Conservation (phyloP, 2,797 vertebrate species). For the Botia almorhae region DNA sequence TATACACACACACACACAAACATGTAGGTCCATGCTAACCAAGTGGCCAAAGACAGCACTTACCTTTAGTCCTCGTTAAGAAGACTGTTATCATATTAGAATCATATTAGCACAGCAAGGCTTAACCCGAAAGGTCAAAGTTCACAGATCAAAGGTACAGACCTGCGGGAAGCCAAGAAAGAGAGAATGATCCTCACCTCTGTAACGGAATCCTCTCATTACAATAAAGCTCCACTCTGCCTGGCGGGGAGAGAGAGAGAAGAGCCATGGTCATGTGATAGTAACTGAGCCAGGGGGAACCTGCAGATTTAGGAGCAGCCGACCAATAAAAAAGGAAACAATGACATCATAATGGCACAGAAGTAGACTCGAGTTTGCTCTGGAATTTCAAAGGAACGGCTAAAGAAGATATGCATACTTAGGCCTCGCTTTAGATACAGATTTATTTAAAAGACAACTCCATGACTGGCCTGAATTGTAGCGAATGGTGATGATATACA, state of each 20-base stretch:
- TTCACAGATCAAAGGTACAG: slow-evolving; percentile 80
- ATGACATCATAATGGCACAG: slow-evolving; percentile 49
- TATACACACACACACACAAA: slow-evolving; percentile 59
- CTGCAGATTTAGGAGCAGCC: slow-evolving; percentile 69
- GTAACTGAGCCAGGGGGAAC: slow-evolving; percentile 66
- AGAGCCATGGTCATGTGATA: slow-evolving; percentile 75
- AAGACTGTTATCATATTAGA: slow-evolving; percentile 80
- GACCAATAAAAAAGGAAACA: slow-evolving; percentile 51
- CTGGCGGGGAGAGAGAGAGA: slow-evolving; percentile 70
- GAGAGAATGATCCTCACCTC: slow-evolving; percentile 80
- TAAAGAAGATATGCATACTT: background rate
- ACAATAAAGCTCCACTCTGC: slow-evolving; percentile 81
- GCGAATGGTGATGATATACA: too few species aligned
- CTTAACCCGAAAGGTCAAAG: slow-evolving; percentile 79
- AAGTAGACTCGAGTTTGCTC: slow-evolving; percentile 14
- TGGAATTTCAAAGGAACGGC: slow-evolving; percentile 34
- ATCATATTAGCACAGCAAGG: slow-evolving; percentile 79
- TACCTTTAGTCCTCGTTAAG: slow-evolving; percentile 77
- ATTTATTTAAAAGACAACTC: background rate
- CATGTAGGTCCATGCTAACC: slow-evolving; percentile 62
- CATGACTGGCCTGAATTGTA: background rate
- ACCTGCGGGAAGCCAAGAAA: slow-evolving; percentile 75
- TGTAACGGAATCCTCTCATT: slow-evolving; percentile 83
- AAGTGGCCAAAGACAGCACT: slow-evolving; percentile 63
- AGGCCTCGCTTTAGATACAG: background rate